phyloP scores from a whole-genome alignment of 1,140 invertebrate genomes.

The Drosophila parabipectinata region DNA sequence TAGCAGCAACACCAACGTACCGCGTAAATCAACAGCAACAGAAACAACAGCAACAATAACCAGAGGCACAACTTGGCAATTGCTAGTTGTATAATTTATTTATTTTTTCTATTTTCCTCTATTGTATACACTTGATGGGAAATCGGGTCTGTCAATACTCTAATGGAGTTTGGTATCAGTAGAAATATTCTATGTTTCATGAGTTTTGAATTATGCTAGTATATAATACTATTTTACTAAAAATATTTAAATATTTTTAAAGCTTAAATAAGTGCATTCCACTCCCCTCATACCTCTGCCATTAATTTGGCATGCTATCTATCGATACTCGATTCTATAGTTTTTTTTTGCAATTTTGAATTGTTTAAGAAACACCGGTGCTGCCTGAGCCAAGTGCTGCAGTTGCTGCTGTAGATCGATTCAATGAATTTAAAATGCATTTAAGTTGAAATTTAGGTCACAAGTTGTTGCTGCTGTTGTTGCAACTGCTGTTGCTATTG shows the following conservation, averaged over 20 bases:
- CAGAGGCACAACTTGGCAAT: slow-evolving; percentile 40
- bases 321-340: slow-evolving; percentile 17
- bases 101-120: slow-evolving; percentile 42
- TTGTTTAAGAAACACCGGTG: slow-evolving; percentile 53
- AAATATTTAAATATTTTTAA: too few species aligned
- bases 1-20: slow-evolving; percentile 61
- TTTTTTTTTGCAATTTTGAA: slow-evolving; percentile 61
- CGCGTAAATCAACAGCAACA: slow-evolving; percentile 48
- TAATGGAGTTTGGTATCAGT: neutral
- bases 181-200: too few species aligned
- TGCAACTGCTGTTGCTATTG: slow-evolving; percentile 34
- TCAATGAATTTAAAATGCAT: slow-evolving; percentile 83
- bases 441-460: slow-evolving; percentile 81
- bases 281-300: slow-evolving; percentile 7
- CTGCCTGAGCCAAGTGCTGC: slow-evolving; percentile 24
- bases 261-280: slow-evolving; percentile 21
- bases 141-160: slow-evolving; percentile 3
- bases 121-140: slow-evolving; percentile 35
- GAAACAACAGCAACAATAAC: slow-evolving; percentile 18
- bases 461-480: slow-evolving; percentile 64
- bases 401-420: slow-evolving; percentile 67
- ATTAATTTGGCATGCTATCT: slow-evolving; percentile 22
- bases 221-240: too few species aligned
- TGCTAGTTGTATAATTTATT: slow-evolving; percentile 65
- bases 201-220: too few species aligned